Evolutionary conservation across 2,797 vertebrate species (phyloP).

Genomic region (Gambelia wislizenii): DNA sequence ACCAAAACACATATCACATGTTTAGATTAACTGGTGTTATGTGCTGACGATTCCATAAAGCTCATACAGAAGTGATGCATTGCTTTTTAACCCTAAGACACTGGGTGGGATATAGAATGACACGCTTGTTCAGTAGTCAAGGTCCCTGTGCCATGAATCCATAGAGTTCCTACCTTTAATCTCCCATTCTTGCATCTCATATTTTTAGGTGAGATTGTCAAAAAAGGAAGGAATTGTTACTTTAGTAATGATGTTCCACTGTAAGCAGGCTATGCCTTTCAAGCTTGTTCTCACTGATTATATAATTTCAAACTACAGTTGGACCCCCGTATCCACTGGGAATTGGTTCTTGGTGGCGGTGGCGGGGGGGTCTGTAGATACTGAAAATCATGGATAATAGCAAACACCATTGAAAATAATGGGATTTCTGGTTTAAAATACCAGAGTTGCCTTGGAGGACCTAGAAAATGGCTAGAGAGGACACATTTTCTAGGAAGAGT

Average conservation of each 20-base stretch:
- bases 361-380: no score
- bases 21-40: background rate
- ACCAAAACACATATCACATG: background rate
- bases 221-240: background rate
- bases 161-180: background rate
- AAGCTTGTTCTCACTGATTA: constrained; percentile 25
- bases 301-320: constrained; percentile 33
- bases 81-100: background rate
- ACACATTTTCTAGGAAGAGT: no score
- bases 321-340: no score
- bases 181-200: background rate
- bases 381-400: no score
- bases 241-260: constrained; percentile 35
- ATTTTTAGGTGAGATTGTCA: background rate
- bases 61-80: background rate
- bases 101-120: background rate
- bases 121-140: no score
- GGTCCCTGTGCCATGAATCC: background rate
- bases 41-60: background rate
- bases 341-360: no score
- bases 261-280: constrained; percentile 41
- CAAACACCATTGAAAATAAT: no score
- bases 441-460: no score
- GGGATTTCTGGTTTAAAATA: no score
- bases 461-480: no score